phyloP scores from a whole-genome alignment of 2,888 invertebrate genomes.

The Lepeophtheirus nordmannii region DNA sequence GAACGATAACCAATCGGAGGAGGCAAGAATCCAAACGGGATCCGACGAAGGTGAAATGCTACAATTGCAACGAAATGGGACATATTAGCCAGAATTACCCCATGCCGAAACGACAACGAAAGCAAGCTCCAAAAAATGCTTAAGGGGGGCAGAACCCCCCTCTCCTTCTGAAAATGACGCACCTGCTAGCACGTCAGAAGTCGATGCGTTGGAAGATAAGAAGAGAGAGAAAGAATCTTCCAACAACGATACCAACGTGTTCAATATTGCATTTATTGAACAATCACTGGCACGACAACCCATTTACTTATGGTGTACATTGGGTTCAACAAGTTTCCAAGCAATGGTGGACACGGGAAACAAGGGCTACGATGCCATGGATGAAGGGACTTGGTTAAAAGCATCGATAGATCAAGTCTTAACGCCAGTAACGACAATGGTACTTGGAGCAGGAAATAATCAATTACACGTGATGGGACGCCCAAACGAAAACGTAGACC shows the following conservation, averaged over 20 bases:
- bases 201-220: background rate
- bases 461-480: background rate
- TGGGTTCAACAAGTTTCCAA: background rate
- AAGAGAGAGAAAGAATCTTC: background rate
- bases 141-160: background rate
- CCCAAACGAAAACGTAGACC: background rate
- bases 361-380: background rate
- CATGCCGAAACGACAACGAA: background rate
- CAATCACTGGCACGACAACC: background rate
- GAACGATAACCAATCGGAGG: too few species aligned
- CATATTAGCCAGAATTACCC: background rate
- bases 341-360: background rate
- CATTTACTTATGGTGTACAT: background rate
- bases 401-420: too few species aligned
- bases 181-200: background rate
- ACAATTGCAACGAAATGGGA: background rate
- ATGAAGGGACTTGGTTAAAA: background rate
- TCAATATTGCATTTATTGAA: too few species aligned
- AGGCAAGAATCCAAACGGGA: background rate
- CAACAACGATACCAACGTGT: background rate
- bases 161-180: background rate
- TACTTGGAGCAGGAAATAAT: background rate
- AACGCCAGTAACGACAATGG: background rate
- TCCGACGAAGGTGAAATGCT: background rate
- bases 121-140: background rate